Conservation (phyloP, 2,797 vertebrate species). For the Hipposideros larvatus region DNA sequence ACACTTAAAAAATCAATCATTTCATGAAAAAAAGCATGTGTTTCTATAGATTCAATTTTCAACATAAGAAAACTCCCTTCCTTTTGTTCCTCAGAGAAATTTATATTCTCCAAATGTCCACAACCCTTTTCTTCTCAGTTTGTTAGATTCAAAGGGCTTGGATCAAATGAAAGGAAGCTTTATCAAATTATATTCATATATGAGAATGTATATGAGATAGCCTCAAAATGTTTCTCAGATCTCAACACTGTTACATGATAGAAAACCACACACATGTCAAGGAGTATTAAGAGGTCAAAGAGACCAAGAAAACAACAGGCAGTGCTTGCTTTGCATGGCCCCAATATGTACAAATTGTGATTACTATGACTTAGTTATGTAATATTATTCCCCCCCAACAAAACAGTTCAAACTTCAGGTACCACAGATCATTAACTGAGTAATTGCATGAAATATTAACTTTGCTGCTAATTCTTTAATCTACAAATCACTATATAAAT, state of each 20-base stretch:
- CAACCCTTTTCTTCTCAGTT: background rate
- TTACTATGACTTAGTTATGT: background rate
- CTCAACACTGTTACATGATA: background rate
- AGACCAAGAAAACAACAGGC: background rate
- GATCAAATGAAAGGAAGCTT: background rate
- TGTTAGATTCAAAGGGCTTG: background rate
- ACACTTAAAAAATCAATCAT: background rate
- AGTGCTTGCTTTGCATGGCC: background rate
- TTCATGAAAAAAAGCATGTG: background rate
- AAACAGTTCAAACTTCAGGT: background rate
- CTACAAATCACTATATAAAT: background rate
- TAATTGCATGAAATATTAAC: background rate
- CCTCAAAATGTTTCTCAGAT: background rate
- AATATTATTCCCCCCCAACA: background rate
- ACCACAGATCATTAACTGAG: background rate
- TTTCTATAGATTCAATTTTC: background rate
- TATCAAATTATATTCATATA: background rate
- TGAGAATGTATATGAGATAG: background rate
- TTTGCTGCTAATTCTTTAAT: background rate
- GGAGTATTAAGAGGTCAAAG: background rate
- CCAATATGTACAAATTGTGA: background rate
- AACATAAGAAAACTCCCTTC: background rate
- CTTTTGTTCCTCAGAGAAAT: background rate
- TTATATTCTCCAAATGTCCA: background rate
- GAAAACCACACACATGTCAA: background rate